phyloP scores from a whole-genome alignment of 1,140 invertebrate species.

The Pogonus chalceus region DNA sequence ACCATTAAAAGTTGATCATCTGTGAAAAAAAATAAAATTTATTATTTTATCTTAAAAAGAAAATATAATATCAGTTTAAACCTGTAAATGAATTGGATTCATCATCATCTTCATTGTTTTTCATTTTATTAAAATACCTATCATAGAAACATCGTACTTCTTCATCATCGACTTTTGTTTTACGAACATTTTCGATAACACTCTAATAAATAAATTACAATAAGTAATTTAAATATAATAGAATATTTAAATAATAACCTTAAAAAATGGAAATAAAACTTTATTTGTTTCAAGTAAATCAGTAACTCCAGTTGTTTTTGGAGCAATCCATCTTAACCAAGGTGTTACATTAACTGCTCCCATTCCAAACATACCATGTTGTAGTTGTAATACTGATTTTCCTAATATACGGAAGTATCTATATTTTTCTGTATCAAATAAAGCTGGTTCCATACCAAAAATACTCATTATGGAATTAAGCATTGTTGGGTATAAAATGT shows the following conservation, averaged over 20 bases:
- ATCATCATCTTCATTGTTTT: constrained; percentile 9
- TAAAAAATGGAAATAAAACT: not conserved
- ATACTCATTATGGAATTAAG: not conserved
- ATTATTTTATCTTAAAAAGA: not conserved
- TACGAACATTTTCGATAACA: not conserved
- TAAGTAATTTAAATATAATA: no score
- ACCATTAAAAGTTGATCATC: constrained; percentile 41
- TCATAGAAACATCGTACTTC: constrained; percentile 16
- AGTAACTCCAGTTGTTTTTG: not conserved
- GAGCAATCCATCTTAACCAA: not conserved
- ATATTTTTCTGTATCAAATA: not conserved
- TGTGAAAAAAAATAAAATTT: constrained; percentile 27
- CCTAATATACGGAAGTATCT: not conserved
- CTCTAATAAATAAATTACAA: no score
- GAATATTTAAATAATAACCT: no score
- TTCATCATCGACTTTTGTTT: constrained; percentile 11
- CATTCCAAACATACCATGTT: not conserved
- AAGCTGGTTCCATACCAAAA: not conserved
- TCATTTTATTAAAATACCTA: constrained; percentile 13
- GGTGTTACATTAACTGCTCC: not conserved
- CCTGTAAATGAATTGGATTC: constrained; percentile 3
- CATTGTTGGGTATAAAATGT: not conserved
- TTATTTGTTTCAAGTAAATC: not conserved
- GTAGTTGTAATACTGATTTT: not conserved
- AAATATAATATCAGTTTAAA: not conserved